Percentiles rank a stretch among this genome's conserved stretches.
These are phyloP conservation scores for Chrysoperla carnea DNA, from an alignment of 1,140 invertebrate genomes.

Conservation along the genomic window DNA sequence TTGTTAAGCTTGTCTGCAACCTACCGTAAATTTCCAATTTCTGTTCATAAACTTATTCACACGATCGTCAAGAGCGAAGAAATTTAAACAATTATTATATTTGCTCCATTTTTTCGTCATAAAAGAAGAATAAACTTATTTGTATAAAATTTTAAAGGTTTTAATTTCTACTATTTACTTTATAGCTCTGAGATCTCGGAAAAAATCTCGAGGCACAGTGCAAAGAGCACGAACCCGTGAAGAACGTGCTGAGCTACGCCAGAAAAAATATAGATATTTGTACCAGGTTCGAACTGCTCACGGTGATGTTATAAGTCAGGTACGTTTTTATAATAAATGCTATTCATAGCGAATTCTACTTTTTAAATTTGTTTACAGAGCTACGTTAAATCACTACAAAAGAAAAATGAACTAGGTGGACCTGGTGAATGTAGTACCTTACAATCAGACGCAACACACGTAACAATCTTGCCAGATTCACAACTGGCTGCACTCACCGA, in stretches of 20 bases:
- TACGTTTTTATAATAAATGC: conserved; percentile 12
- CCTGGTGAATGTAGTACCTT: conserved; percentile 54
- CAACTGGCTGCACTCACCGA: conserved; percentile 25
- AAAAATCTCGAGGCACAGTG: conserved; percentile 11
- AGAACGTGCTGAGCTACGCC: conserved; percentile 53
- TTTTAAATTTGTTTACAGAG: conserved; percentile 31
- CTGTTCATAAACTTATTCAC: too few relatives aligned
- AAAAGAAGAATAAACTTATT: too few relatives aligned
- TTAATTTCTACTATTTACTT: too few relatives aligned
- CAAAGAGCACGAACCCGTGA: conserved; percentile 40
- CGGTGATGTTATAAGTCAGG: conserved; percentile 79
- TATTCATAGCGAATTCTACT: neutral
- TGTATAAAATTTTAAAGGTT: too few relatives aligned
- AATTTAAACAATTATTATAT: too few relatives aligned
- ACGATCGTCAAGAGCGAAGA: too few relatives aligned
- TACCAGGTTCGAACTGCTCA: conserved; percentile 78
- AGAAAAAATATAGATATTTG: conserved; percentile 71
- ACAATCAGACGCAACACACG: conserved; percentile 51
- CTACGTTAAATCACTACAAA: conserved; percentile 54
- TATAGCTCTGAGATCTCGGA: neutral
- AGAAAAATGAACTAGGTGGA: conserved; percentile 40
- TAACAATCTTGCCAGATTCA: conserved; percentile 40
- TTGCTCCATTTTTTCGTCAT: too few relatives aligned
- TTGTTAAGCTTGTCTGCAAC: too few relatives aligned
- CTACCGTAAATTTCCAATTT: too few relatives aligned